Evolutionary conservation across 2,113 vertebrate genomes (phyloP).

Genomic region (Periophthalmus modestus): DNA sequence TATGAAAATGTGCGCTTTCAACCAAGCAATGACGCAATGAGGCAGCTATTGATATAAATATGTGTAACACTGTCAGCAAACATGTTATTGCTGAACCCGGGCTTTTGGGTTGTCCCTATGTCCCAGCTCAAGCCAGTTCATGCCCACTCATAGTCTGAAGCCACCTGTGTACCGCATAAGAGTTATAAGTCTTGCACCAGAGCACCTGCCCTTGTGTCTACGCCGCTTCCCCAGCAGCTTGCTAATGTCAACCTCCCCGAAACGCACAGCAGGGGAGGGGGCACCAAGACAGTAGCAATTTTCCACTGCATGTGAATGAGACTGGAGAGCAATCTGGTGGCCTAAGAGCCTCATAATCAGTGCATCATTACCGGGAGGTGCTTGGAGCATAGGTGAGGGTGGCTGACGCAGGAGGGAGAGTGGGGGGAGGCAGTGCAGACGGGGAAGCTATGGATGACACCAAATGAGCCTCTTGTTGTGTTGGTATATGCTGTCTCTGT

Average conservation of each 20-base stretch:
- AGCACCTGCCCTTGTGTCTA: slow-evolving; percentile 65
- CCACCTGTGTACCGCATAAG: slow-evolving; percentile 52
- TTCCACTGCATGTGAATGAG: slow-evolving; percentile 74
- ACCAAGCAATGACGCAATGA: background rate
- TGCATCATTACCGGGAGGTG: slow-evolving; percentile 72
- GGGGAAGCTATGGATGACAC: slow-evolving; percentile 46
- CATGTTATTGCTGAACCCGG: slow-evolving; percentile 45
- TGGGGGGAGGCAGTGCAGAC: slow-evolving; percentile 37
- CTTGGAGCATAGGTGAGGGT: slow-evolving; percentile 42
- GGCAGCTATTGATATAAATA: slow-evolving; percentile 20
- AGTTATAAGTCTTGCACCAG: slow-evolving; percentile 49
- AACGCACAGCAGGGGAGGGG: slow-evolving; percentile 57
- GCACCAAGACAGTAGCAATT: slow-evolving; percentile 70
- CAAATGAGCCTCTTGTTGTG: slow-evolving; percentile 43
- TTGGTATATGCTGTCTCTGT: slow-evolving; percentile 1
- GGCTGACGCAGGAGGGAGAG: slow-evolving; percentile 10
- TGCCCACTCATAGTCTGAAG: slow-evolving; percentile 46
- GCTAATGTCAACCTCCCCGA: slow-evolving; percentile 77
- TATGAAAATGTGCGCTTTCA: background rate
- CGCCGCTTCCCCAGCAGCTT: slow-evolving; percentile 66
- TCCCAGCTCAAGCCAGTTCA: slow-evolving; percentile 19
- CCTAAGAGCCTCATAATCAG: slow-evolving; percentile 77
- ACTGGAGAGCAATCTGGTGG: slow-evolving; percentile 72
- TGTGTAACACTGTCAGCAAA: slow-evolving; percentile 48
- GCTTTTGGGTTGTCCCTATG: slow-evolving; percentile 23